Percentiles rank a stretch among this genome's conserved stretches.
Conservation (phyloP, 2,888 invertebrate species). For the Cephus spinipes region DNA sequence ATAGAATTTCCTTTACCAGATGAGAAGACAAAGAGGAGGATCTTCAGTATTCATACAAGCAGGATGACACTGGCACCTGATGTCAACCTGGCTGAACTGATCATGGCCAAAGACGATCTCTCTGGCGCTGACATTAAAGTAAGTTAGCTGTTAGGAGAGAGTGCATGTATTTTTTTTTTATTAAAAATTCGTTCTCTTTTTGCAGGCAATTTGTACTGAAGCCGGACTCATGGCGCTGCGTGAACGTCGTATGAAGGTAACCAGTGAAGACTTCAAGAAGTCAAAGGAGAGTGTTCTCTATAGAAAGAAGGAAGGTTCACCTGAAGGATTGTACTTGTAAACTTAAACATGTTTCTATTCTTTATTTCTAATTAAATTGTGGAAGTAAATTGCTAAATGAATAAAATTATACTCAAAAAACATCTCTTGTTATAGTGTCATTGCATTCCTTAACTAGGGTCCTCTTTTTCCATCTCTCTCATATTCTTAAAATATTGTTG, state of each 20-base stretch:
- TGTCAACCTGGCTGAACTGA: conserved; percentile 96
- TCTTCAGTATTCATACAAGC: conserved; percentile 98
- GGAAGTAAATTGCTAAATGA: conserved; percentile 27
- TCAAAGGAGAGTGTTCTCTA: conserved; percentile 99
- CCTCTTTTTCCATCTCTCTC: not conserved
- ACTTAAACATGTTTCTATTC: conserved; percentile 26
- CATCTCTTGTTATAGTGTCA: not conserved
- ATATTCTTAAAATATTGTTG: not conserved
- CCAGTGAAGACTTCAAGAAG: conserved; percentile 99
- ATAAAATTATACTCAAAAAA: conserved; percentile 26
- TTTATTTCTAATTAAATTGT: conserved; percentile 31
- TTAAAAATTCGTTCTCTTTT: conserved; percentile 27
- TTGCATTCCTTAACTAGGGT: conserved; percentile 26
- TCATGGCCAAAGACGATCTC: conserved; percentile 99
- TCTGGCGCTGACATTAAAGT: conserved; percentile 97
- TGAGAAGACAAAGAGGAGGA: conserved; percentile 97
- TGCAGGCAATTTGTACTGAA: conserved; percentile 98
- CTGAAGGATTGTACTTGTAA: conserved; percentile 98
- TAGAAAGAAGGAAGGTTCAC: conserved; percentile 99
- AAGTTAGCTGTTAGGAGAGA: conserved; percentile 29
- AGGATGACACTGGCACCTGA: conserved; percentile 98
- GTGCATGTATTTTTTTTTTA: not conserved
- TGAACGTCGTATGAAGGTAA: conserved; percentile 99
- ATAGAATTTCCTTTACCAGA: conserved; percentile 99
- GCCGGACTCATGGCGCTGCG: conserved; percentile 97